phyloP scores from a whole-genome alignment of 2,888 invertebrate genomes.

The Lasioglossum villosulum region DNA sequence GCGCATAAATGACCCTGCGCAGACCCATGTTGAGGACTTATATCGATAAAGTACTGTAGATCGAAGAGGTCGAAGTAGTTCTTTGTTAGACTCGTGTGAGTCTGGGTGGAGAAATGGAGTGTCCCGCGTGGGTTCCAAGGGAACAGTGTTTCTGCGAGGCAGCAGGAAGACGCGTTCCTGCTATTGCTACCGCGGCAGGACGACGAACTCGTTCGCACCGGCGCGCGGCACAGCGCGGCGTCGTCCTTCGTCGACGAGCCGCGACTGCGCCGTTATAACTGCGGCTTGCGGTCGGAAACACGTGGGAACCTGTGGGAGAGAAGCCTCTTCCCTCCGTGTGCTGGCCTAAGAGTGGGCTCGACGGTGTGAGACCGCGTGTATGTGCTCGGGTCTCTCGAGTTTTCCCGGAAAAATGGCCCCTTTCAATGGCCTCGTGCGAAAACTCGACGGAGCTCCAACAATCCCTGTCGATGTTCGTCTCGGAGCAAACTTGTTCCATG shows the following conservation, averaged over 20 bases:
- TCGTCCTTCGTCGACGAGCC: conserved; percentile 67
- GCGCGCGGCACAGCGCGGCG: conserved; percentile 14
- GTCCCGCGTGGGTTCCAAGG: conserved; percentile 28
- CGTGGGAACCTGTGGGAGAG: conserved; percentile 79
- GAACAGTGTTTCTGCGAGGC: neutral
- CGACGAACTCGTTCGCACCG: conserved; percentile 63
- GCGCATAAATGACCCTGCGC: too few species aligned
- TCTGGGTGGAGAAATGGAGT: neutral
- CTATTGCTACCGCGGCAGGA: conserved; percentile 49
- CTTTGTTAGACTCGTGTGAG: neutral
- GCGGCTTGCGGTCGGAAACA: conserved; percentile 78
- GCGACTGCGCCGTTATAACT: conserved; percentile 77
- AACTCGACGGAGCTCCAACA: neutral
- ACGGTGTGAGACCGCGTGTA: conserved; percentile 47
- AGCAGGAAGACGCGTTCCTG: conserved; percentile 36
- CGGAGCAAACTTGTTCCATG: neutral
- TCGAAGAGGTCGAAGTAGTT: neutral
- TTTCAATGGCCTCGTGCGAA: conserved; percentile 1
- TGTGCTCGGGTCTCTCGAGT: neutral
- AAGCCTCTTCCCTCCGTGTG: conserved; percentile 61
- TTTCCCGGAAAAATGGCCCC: conserved; percentile 1
- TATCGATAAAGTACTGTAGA: too few species aligned
- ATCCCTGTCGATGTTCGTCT: neutral
- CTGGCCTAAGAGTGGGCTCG: conserved; percentile 60
- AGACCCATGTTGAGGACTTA: too few species aligned